A percentile compares a stretch with the other conserved stretches of the same genome.
Evolutionary conservation across 2,113 vertebrate species (phyloP).

Genomic region (Tenebrosternarchus preto): DNA sequence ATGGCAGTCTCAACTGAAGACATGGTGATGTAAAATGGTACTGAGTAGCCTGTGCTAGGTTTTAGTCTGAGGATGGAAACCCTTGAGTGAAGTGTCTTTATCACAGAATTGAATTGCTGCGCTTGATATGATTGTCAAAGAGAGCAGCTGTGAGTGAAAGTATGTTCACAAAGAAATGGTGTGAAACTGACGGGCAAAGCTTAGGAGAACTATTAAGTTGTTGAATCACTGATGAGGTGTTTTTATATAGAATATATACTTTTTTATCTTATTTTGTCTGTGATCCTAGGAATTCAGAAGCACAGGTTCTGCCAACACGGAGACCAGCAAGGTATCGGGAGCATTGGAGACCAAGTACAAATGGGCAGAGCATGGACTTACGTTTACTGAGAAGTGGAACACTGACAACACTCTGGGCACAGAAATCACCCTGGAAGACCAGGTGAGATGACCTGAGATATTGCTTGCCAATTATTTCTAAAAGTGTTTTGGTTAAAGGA

Average conservation of each 20-base stretch:
- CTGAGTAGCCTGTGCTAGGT: not conserved
- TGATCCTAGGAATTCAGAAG: slow-evolving; percentile 90
- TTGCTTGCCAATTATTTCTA: not conserved
- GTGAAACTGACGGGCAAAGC: not conserved
- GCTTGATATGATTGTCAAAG: not conserved
- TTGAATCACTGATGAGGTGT: not conserved
- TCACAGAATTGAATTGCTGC: not conserved
- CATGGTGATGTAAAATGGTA: not conserved
- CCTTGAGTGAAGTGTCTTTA: not conserved
- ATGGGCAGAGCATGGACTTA: slow-evolving; percentile 91
- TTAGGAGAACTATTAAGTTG: not conserved
- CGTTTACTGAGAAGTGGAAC: slow-evolving; percentile 98
- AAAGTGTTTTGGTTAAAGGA: too few relatives aligned
- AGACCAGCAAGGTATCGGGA: slow-evolving; percentile 92
- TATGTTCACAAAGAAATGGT: not conserved
- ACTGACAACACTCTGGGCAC: slow-evolving; percentile 95
- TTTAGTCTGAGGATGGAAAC: not conserved
- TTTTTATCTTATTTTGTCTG: not conserved
- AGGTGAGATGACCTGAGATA: slow-evolving; percentile 71
- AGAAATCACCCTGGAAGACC: slow-evolving; percentile 90
- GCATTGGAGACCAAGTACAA: slow-evolving; percentile 97
- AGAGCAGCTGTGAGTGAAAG: not conserved
- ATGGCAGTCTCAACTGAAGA: too few relatives aligned
- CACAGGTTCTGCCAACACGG: slow-evolving; percentile 91
- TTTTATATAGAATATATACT: not conserved